These are phyloP conservation scores for Cherax quadricarinatus DNA, from an alignment of 1,140 invertebrate genomes.

Conservation along the genomic window DNA sequence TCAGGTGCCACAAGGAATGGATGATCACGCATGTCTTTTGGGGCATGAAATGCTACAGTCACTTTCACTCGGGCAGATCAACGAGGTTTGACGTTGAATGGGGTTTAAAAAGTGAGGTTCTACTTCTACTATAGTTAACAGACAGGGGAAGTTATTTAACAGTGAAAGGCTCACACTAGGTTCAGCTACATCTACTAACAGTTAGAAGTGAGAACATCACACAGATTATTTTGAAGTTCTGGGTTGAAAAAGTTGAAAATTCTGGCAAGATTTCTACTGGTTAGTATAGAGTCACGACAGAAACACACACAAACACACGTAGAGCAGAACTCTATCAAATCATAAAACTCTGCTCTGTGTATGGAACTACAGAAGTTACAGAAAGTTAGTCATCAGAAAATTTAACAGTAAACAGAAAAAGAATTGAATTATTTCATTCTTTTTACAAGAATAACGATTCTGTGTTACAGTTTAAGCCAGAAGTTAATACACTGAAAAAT, in stretches of 20 bases:
- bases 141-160: neutral
- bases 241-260: neutral
- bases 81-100: constrained; percentile 30
- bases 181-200: neutral
- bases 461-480: neutral
- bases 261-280: no score
- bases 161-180: neutral
- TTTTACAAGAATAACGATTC: neutral
- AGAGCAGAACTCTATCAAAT: no score
- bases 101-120: constrained; percentile 10
- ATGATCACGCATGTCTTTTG: no score
- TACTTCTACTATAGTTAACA: constrained; percentile 20
- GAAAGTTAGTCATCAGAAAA: neutral
- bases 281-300: no score
- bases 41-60: neutral
- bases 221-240: neutral
- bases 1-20: no score
- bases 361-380: neutral
- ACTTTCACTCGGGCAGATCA: neutral
- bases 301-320: no score
- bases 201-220: constrained; percentile 8
- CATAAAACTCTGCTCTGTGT: no score
- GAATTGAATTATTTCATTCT: neutral
- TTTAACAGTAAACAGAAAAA: neutral
- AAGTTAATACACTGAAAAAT: neutral